Percentiles rank a stretch among this genome's conserved stretches.
These are phyloP conservation scores for Phenganax subtilis DNA, from an alignment of 92 coral and sea anemone genomes.

Conservation along the genomic window DNA sequence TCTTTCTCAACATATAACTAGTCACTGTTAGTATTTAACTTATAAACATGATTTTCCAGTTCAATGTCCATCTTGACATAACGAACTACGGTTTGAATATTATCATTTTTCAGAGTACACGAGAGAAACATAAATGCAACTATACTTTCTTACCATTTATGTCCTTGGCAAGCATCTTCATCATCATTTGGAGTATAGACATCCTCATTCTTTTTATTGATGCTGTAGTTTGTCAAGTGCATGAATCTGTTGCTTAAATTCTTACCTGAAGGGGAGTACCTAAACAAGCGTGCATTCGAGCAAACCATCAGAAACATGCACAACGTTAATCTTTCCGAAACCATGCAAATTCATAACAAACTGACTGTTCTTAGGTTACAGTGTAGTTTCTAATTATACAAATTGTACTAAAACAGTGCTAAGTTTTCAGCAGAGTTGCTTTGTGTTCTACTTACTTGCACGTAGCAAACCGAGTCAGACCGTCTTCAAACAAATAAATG, in stretches of 20 bases:
- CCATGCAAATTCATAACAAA: too few species aligned
- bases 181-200: slow-evolving; percentile 89
- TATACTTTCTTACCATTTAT: slow-evolving; percentile 65
- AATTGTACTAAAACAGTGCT: neutral
- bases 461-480: slow-evolving; percentile 95
- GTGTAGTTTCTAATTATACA: neutral
- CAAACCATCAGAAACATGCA: too few species aligned
- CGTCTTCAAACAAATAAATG: slow-evolving; percentile 94
- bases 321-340: neutral
- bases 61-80: too few species aligned
- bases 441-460: slow-evolving; percentile 69
- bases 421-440: neutral
- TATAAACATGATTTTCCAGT: too few species aligned
- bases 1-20: too few species aligned
- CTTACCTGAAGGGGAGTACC: slow-evolving; percentile 87
- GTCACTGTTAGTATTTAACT: too few species aligned
- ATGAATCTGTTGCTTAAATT: slow-evolving; percentile 86
- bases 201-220: slow-evolving; percentile 94
- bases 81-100: neutral
- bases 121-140: too few species aligned
- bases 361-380: too few species aligned
- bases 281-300: neutral
- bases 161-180: slow-evolving; percentile 92
- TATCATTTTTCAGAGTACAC: neutral
- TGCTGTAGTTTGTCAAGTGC: slow-evolving; percentile 98